These are phyloP conservation scores for Macrosteles quadrilineatus DNA, from an alignment of 1,140 invertebrate species.

Conservation along the genomic window DNA sequence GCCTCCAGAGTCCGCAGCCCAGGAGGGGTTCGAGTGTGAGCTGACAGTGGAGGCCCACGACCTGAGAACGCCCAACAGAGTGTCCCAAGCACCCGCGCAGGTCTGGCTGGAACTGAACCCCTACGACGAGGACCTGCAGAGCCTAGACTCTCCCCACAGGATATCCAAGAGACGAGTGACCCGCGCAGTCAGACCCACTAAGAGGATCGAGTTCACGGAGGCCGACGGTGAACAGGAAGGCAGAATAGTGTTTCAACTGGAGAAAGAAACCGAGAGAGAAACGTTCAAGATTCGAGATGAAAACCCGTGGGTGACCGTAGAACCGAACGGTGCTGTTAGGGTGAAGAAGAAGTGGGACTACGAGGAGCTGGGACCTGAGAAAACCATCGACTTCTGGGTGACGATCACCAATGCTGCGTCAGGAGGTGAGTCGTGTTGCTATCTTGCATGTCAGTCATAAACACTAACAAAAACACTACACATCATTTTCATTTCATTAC, in stretches of 20 bases:
- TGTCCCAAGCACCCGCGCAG: slow-evolving; percentile 67
- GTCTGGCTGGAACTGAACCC: slow-evolving; percentile 74
- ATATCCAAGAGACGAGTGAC: slow-evolving; percentile 79
- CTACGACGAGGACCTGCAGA: slow-evolving; percentile 57
- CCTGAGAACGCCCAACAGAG: slow-evolving; percentile 63
- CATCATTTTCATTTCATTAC: no score
- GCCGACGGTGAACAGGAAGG: slow-evolving; percentile 86
- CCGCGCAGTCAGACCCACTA: slow-evolving; percentile 84
- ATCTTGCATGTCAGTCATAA: not conserved
- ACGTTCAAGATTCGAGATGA: slow-evolving; percentile 92
- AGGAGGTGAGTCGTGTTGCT: slow-evolving; percentile 64
- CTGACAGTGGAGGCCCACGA: slow-evolving; percentile 81
- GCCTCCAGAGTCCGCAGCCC: slow-evolving; percentile 57
- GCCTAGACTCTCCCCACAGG: slow-evolving; percentile 54
- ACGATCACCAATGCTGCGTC: slow-evolving; percentile 87
- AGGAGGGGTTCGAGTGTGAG: slow-evolving; percentile 64
- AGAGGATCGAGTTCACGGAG: slow-evolving; percentile 89
- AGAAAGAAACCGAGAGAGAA: slow-evolving; percentile 89
- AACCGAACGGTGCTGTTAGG: slow-evolving; percentile 84
- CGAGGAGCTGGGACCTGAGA: slow-evolving; percentile 92
- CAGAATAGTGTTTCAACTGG: slow-evolving; percentile 83
- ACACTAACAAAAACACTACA: no score
- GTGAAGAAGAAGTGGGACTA: slow-evolving; percentile 97
- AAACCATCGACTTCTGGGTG: slow-evolving; percentile 96
- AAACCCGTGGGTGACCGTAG: slow-evolving; percentile 92